Conservation (phyloP, 2,797 vertebrate species). For the Centroberyx gerrardi region DNA sequence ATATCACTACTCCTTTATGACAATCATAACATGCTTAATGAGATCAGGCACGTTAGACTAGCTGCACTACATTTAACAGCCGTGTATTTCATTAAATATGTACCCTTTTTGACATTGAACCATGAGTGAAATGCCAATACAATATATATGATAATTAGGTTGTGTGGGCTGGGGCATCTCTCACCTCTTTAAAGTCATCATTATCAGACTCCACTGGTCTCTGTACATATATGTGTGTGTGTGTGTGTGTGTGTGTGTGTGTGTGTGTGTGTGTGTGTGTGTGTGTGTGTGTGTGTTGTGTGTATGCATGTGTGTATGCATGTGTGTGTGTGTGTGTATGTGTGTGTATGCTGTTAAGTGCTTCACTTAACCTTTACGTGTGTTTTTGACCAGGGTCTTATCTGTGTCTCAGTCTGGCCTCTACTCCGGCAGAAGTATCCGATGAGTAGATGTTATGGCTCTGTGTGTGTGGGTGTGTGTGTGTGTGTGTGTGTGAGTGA, state of each 20-base stretch:
- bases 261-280: constrained; percentile 14
- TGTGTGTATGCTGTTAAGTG: constrained; percentile 42
- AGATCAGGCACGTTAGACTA: constrained; percentile 43
- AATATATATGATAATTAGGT: constrained; percentile 83
- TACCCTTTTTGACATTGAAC: constrained; percentile 65
- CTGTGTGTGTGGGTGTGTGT: constrained; percentile 14
- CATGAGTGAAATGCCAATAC: constrained; percentile 66
- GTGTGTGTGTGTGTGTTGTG: constrained; percentile 18
- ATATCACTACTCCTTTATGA: constrained; percentile 63
- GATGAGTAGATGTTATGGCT: constrained; percentile 41
- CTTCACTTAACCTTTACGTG: constrained; percentile 52
- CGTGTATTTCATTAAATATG: constrained; percentile 70
- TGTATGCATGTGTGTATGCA: constrained; percentile 3
- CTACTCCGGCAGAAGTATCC: constrained; percentile 28
- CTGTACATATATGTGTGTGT: neutral
- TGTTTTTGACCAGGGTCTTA: constrained; percentile 30
- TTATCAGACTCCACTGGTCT: constrained; percentile 52
- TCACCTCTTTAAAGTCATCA: constrained; percentile 70
- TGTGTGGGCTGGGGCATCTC: constrained; percentile 51
- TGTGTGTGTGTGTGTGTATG: constrained; percentile 13
- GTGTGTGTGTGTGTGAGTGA: constrained; percentile 36
- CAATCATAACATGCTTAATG: constrained; percentile 72
- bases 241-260: constrained; percentile 5
- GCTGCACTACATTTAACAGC: constrained; percentile 45
- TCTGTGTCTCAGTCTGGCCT: constrained; percentile 54